Evolutionary conservation across 2,888 invertebrate species (phyloP).

Genomic region (Cataglyphis livida): DNA sequence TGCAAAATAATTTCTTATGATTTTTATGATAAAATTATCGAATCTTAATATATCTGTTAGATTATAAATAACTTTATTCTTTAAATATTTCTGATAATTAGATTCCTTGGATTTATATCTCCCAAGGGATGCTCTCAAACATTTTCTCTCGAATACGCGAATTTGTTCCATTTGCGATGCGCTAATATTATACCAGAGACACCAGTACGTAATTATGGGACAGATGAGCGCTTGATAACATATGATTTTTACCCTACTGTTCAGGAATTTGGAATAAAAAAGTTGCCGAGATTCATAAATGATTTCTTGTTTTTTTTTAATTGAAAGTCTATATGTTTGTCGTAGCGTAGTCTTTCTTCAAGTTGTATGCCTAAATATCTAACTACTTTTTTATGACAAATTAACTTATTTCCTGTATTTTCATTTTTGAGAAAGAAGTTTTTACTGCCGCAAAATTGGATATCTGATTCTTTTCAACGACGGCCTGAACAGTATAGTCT

Average conservation of each 20-base stretch:
- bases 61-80: conserved; percentile 42
- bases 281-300: no score
- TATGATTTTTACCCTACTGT: neutral
- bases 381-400: no score
- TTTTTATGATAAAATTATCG: conserved; percentile 40
- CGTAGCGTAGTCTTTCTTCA: no score
- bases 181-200: conserved; percentile 51
- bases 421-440: no score
- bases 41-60: conserved; percentile 45
- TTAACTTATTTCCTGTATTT: no score
- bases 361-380: no score
- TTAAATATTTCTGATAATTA: conserved; percentile 33
- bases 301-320: no score
- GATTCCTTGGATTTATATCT: conserved; percentile 23
- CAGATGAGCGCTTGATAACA: conserved; percentile 12
- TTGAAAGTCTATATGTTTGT: no score
- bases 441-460: no score
- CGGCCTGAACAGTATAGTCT: no score
- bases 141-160: conserved; percentile 53
- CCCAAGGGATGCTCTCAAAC: conserved; percentile 44
- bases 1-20: conserved; percentile 38
- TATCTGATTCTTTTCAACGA: no score
- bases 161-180: conserved; percentile 51
- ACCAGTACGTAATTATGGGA: conserved; percentile 27
- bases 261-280: neutral